Evolutionary conservation across 2,113 vertebrate genomes (phyloP), one percentile per base, ranked within the genome.

Genomic region (Falco punctatus): DNA sequence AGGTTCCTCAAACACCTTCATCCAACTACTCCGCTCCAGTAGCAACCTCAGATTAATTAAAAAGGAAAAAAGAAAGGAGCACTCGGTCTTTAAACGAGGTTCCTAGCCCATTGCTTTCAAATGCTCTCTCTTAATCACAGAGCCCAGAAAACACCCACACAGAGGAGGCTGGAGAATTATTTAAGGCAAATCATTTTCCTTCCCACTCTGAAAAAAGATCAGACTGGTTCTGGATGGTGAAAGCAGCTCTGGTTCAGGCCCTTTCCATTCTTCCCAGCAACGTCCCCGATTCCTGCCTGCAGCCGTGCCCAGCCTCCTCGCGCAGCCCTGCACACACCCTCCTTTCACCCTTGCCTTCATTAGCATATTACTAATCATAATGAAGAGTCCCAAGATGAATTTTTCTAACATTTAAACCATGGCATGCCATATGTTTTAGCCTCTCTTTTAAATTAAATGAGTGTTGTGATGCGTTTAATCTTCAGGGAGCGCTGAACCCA

Each of bases 131-230:
- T 95, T 92, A 95, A 94, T 97, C 94, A 92, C 88, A 84, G 86
- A 85, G 94, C 94, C 83, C 92, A 96, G 91, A 86, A 92, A 92
- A 95, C 96, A 94, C 96, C 96, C 96, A 94, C 95, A 46, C 94
- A 65, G 80, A 91, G 87, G 67, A 95, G 94, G 75, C 65, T 95
- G 88, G 80, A 89, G 91, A 86, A 94, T 93, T 92, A 86, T 84
- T 94, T 88, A 93, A 97, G 92, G 94, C 88, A 96, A 95, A 95
- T 84, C 88, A 71, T 74, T 88, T 96, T 86, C 83, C 95, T 96
- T 86, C 72, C 80, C 88, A 61, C 88, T 78, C 91, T 88, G 81
- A 75, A 88, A 69, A 90, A 90, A 64, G 92, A 82, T 58, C 85
- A 85, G 82, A 40, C 67, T 38, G 6, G 42, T 55, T 86, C 52